phyloP scores from a whole-genome alignment of 2,113 vertebrate species.

The Chrysochloris asiatica region DNA sequence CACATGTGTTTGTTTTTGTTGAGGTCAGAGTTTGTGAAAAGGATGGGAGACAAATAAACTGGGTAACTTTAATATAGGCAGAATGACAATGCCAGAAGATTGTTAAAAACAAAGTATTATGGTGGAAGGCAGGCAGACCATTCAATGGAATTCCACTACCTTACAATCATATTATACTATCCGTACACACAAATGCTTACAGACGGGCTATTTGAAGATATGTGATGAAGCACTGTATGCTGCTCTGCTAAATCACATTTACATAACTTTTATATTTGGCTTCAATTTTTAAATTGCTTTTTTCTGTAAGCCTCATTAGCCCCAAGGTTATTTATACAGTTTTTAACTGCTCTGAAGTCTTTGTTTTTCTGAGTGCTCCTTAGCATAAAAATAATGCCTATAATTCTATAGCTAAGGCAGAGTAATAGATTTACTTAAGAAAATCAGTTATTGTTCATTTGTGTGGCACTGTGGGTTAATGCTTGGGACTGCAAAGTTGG shows the following conservation, averaged over 20 bases:
- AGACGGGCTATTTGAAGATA: not conserved
- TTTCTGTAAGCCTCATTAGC: constrained; percentile 32
- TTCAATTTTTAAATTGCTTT: constrained; percentile 20
- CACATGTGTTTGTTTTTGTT: not conserved
- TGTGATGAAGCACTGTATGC: not conserved
- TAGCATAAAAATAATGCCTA: constrained; percentile 30
- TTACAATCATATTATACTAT: not conserved
- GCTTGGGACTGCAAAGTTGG: too few species aligned
- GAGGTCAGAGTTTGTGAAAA: not conserved
- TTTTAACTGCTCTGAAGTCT: constrained; percentile 5
- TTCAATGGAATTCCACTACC: not conserved
- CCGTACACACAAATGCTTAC: not conserved
- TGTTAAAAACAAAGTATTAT: not conserved
- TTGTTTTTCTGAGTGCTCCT: constrained; percentile 29
- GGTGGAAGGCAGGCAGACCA: not conserved
- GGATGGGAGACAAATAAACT: not conserved
- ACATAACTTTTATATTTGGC: not conserved
- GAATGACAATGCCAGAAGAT: not conserved
- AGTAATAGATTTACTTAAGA: constrained; percentile 7
- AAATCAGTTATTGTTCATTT: constrained; percentile 22
- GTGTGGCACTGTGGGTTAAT: not conserved
- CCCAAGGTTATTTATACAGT: not conserved
- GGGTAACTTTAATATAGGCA: not conserved
- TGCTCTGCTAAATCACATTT: not conserved
- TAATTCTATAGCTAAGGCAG: constrained; percentile 22